These are phyloP conservation scores for Virgularia gustaviana DNA, from an alignment of 92 coral and sea anemone genomes.

Conservation along the genomic window DNA sequence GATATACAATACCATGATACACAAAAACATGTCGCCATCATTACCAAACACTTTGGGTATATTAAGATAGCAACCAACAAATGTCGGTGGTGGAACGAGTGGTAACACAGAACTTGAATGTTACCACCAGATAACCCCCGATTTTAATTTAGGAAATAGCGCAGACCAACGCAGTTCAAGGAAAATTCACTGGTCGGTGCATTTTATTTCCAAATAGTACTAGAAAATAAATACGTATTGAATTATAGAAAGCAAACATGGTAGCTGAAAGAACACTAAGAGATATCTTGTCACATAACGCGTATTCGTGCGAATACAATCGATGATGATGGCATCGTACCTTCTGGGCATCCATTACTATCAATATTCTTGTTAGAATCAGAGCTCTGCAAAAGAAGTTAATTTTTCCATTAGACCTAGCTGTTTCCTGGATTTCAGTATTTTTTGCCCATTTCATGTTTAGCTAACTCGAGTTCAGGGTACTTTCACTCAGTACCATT, in stretches of 20 bases:
- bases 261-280: neutral
- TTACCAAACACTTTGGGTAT: too few species aligned
- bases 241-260: neutral
- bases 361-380: slow-evolving; percentile 14
- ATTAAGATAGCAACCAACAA: neutral
- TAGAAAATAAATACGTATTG: neutral
- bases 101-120: slow-evolving; percentile 1
- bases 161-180: slow-evolving; percentile 24
- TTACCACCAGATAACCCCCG: slow-evolving; percentile 30
- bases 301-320: too few species aligned
- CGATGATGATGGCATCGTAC: too few species aligned
- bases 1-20: too few species aligned
- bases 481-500: too few species aligned
- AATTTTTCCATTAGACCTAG: too few species aligned
- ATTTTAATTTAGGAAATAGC: slow-evolving; percentile 32
- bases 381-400: slow-evolving; percentile 5
- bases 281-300: neutral
- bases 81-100: slow-evolving; percentile 36
- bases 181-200: slow-evolving; percentile 18
- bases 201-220: slow-evolving; percentile 35
- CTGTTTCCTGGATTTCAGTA: too few species aligned
- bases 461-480: too few species aligned
- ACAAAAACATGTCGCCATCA: too few species aligned
- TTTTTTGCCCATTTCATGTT: too few species aligned
- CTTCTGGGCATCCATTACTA: neutral